Evolutionary conservation across 2,113 vertebrate species (phyloP).

Genomic region (Daphoenositta chrysoptera): DNA sequence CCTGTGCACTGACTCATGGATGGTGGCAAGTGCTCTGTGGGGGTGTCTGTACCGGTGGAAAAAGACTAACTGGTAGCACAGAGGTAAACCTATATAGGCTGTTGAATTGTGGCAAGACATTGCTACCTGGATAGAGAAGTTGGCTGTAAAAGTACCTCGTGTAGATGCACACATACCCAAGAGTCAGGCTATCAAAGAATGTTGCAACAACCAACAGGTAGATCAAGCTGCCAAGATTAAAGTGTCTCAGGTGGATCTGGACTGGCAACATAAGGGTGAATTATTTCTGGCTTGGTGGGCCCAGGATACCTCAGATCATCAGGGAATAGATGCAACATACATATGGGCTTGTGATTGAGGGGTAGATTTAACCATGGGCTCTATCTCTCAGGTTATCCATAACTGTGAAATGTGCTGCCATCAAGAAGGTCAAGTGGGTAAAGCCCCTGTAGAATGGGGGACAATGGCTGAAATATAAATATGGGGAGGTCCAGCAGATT

Average conservation of each 20-base stretch:
- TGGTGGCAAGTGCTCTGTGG: neutral
- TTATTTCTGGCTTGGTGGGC: neutral
- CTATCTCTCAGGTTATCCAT: neutral
- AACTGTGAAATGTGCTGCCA: neutral
- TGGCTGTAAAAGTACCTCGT: neutral
- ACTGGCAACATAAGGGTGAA: neutral
- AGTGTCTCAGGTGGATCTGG: neutral
- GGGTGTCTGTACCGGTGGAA: neutral
- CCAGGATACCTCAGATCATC: neutral
- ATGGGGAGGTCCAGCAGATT: neutral
- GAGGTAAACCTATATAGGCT: neutral
- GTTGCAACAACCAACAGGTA: neutral
- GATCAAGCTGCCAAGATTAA: neutral
- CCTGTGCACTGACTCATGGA: neutral
- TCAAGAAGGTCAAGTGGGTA: neutral
- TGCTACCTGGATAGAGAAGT: neutral
- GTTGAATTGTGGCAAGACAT: neutral
- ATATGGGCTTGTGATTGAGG: fast-evolving
- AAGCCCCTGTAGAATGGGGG: neutral
- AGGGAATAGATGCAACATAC: neutral
- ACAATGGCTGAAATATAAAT: neutral
- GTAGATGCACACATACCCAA: neutral
- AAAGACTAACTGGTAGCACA: neutral
- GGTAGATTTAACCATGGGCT: neutral
- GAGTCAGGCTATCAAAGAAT: neutral